These are phyloP conservation scores for Hafferia zeledoni DNA, from an alignment of 2,797 vertebrate species.

Conservation along the genomic window DNA sequence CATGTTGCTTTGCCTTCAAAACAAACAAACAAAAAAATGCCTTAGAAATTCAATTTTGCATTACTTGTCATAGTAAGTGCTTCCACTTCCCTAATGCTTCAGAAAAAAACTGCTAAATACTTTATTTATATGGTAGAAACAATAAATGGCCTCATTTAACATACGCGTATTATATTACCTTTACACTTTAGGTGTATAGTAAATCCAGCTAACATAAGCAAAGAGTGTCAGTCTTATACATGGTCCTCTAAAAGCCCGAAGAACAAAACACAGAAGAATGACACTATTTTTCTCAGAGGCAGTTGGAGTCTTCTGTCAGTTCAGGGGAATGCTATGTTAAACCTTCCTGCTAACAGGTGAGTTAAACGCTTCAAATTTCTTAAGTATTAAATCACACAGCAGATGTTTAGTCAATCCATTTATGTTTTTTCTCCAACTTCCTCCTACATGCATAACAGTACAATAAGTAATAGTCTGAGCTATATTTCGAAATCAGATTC, in stretches of 20 bases:
- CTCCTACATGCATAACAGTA: neutral
- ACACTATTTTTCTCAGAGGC: neutral
- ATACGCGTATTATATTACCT: neutral
- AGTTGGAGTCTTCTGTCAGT: neutral
- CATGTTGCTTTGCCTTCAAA: neutral
- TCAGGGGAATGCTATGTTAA: neutral
- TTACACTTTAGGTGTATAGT: neutral
- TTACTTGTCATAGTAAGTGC: neutral
- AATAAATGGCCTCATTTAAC: neutral
- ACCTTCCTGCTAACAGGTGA: neutral
- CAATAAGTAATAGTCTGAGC: neutral
- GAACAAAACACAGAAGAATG: neutral
- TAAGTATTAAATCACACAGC: conserved; percentile 1
- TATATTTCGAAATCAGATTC: neutral
- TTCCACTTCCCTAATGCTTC: neutral
- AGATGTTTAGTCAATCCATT: neutral
- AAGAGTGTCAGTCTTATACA: neutral
- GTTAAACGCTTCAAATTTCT: neutral
- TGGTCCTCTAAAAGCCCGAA: neutral
- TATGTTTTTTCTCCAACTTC: neutral
- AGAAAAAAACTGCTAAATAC: conserved; percentile 2
- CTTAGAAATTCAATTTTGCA: neutral
- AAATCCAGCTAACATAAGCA: neutral
- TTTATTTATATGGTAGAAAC: conserved; percentile 45
- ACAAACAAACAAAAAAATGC: neutral